Evolutionary conservation across 2,113 vertebrate species (phyloP).

Genomic region (Paralichthys olivaceus): DNA sequence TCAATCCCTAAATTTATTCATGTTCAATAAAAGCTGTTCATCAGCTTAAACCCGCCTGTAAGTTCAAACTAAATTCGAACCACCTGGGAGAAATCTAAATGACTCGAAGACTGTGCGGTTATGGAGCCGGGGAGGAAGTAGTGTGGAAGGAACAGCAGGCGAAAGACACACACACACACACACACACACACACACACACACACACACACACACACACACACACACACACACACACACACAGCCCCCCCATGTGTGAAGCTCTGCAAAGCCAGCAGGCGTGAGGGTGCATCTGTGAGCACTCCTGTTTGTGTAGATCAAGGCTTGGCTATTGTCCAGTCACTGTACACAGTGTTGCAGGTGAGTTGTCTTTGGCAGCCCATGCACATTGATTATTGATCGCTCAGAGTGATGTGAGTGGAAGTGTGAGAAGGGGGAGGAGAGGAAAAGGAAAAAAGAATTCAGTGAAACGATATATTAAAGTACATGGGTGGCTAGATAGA

Average conservation of each 20-base stretch:
- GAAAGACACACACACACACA: background rate
- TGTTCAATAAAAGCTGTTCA: constrained; percentile 93
- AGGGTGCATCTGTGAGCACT: constrained; percentile 23
- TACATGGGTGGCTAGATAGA: background rate
- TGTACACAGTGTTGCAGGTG: constrained; percentile 64
- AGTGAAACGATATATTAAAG: constrained; percentile 11
- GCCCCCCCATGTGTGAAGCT: constrained; percentile 10
- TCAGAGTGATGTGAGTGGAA: constrained; percentile 7
- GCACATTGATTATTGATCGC: constrained; percentile 68
- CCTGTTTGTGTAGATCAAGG: constrained; percentile 60
- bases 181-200: background rate
- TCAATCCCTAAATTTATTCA: constrained; percentile 91
- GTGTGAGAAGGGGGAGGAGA: background rate
- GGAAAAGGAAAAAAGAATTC: background rate
- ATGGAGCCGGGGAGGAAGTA: constrained; percentile 77
- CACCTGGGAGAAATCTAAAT: constrained; percentile 89
- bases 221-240: background rate
- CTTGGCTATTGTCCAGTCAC: constrained; percentile 56
- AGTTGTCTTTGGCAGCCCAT: constrained; percentile 53
- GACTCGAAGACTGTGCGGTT: constrained; percentile 71
- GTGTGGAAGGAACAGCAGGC: background rate
- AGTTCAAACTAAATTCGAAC: constrained; percentile 91
- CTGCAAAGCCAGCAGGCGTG: constrained; percentile 22
- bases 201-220: background rate
- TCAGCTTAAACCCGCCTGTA: constrained; percentile 88